Conservation (phyloP, 2,888 invertebrate genomes). For the Andricus curvator region DNA sequence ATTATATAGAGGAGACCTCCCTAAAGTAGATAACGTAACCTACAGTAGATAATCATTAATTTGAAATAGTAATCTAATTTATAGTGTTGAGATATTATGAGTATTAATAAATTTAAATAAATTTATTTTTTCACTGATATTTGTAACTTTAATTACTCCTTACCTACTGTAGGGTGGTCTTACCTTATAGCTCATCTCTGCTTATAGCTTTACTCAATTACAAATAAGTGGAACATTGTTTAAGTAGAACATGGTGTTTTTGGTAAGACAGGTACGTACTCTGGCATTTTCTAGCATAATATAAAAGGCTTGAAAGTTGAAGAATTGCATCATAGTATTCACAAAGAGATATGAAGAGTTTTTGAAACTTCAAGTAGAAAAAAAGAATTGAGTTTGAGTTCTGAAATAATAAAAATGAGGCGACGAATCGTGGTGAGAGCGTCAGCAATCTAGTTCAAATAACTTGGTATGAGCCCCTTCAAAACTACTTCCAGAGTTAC, state of each 20-base stretch:
- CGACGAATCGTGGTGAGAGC: background rate
- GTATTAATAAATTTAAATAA: too few relatives aligned
- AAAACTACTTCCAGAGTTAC: background rate
- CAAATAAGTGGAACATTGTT: background rate
- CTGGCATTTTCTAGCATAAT: background rate
- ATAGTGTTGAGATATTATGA: too few relatives aligned
- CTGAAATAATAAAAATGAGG: background rate
- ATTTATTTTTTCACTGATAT: too few relatives aligned
- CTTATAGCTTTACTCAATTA: too few relatives aligned
- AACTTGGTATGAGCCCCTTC: background rate
- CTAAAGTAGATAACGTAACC: too few relatives aligned
- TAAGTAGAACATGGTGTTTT: conserved; percentile 3
- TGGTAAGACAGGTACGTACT: background rate
- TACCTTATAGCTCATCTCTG: too few relatives aligned
- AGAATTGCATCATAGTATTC: background rate
- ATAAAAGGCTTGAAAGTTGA: background rate
- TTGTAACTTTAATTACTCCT: too few relatives aligned
- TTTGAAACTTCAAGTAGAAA: background rate
- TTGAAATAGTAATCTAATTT: too few relatives aligned
- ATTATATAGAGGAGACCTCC: too few relatives aligned
- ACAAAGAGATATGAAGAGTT: background rate
- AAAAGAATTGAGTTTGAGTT: background rate
- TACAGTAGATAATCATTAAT: too few relatives aligned
- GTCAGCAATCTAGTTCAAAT: conserved; percentile 2
- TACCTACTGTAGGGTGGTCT: too few relatives aligned